phyloP scores from a whole-genome alignment of 2,113 vertebrate genomes.

The Lophotis ruficrista region DNA sequence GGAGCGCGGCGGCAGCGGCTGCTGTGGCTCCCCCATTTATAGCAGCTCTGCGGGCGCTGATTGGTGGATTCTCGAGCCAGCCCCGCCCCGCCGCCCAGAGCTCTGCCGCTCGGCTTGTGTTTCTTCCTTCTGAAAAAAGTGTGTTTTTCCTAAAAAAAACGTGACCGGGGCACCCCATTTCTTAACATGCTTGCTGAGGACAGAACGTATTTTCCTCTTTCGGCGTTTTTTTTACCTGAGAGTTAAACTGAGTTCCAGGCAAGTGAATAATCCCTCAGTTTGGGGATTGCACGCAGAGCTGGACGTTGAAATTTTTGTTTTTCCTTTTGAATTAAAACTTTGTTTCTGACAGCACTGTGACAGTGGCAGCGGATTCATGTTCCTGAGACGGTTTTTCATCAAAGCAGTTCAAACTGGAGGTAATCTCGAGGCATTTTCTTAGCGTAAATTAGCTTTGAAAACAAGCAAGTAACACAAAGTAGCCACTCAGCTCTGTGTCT shows the following conservation, averaged over 20 bases:
- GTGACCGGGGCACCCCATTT: background rate
- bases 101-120: constrained; percentile 32
- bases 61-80: constrained; percentile 36
- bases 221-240: accelerated
- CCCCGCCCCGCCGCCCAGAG: background rate
- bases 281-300: accelerated
- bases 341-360: background rate
- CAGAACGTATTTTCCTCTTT: background rate
- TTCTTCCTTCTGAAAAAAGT: constrained; percentile 63
- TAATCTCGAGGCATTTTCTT: accelerated
- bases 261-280: background rate
- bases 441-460: background rate
- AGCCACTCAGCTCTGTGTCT: background rate
- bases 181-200: background rate
- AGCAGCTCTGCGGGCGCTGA: constrained; percentile 56
- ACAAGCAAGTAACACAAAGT: constrained; percentile 11
- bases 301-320: constrained; percentile 4
- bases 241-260: background rate
- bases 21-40: constrained; percentile 16
- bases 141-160: background rate
- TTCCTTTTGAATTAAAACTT: background rate
- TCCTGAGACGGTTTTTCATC: background rate
- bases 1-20: accelerated
- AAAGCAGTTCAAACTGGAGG: background rate
- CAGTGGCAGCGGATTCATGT: background rate